A percentile compares a stretch with the other conserved stretches of the same genome.
Evolutionary conservation across 2,797 vertebrate species (phyloP).

Genomic region (Paguma larvata): DNA sequence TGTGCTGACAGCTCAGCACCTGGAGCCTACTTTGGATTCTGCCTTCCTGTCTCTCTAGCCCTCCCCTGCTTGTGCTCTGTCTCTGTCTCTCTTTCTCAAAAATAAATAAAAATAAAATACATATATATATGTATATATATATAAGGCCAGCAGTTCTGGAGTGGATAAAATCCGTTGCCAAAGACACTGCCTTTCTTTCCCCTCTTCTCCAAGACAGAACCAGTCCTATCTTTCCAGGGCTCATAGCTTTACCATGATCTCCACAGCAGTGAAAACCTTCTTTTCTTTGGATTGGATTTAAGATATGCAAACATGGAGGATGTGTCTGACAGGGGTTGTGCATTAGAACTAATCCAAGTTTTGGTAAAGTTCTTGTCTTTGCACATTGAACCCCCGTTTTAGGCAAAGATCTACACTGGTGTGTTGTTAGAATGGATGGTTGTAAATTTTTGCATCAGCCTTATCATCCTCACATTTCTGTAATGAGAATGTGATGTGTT

Average conservation of each 20-base stretch:
- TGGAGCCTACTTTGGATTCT: no score
- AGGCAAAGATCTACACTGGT: neutral
- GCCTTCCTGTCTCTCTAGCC: no score
- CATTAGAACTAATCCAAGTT: neutral
- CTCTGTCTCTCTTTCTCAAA: no score
- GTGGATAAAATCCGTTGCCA: neutral
- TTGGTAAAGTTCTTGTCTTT: conserved; percentile 38
- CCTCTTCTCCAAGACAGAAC: neutral
- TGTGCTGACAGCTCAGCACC: no score
- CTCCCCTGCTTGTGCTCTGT: no score
- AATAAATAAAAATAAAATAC: neutral
- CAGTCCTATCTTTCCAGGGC: neutral
- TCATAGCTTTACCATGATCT: neutral
- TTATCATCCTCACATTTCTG: neutral
- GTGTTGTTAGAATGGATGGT: neutral
- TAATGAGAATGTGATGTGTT: neutral
- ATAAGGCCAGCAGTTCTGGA: neutral
- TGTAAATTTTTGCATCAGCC: neutral
- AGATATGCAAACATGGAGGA: neutral
- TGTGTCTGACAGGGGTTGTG: neutral
- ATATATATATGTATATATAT: no score
- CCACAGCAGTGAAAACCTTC: neutral
- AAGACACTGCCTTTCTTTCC: neutral
- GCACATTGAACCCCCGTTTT: neutral
- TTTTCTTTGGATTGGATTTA: conserved; percentile 24